Percentiles rank a stretch among this genome's conserved stretches.
Evolutionary conservation across 2,888 invertebrate genomes (phyloP).

Genomic region (Pheosia tremula): DNA sequence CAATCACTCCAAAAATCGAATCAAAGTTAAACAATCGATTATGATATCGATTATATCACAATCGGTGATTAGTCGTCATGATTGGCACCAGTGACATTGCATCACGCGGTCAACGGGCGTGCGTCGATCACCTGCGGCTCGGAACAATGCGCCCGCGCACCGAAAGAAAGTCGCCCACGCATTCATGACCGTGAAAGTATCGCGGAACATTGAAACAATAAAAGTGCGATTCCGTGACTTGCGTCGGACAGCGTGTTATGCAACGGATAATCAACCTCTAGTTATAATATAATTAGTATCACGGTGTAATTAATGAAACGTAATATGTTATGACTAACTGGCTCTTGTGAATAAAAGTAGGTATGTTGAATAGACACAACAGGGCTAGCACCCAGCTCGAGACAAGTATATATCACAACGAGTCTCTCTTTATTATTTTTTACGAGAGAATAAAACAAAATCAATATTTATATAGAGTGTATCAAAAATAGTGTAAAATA

Average conservation of each 20-base stretch:
- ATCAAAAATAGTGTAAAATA: too few species aligned
- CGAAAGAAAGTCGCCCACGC: constrained; percentile 68
- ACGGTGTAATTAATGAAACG: constrained; percentile 19
- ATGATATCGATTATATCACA: constrained; percentile 30
- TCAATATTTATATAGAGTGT: too few species aligned
- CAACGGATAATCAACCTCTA: constrained; percentile 29
- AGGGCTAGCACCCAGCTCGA: too few species aligned
- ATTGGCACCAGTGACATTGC: constrained; percentile 43
- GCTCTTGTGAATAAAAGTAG: neutral
- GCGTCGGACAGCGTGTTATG: constrained; percentile 39
- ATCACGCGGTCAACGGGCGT: constrained; percentile 40
- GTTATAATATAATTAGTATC: constrained; percentile 19
- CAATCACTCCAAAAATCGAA: constrained; percentile 20
- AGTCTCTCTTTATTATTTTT: too few species aligned
- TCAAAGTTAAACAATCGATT: constrained; percentile 33
- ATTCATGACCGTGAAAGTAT: constrained; percentile 76
- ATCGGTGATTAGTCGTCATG: constrained; percentile 34
- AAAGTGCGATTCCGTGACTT: constrained; percentile 60
- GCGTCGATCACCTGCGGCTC: constrained; percentile 32
- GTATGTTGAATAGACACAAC: neutral
- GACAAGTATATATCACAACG: too few species aligned
- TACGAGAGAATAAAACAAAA: too few species aligned
- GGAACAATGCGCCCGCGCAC: constrained; percentile 33
- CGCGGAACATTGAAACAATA: constrained; percentile 55
- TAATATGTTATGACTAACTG: neutral